Evolutionary conservation across 1,140 invertebrate species (phyloP), one percentile per base, ranked within the genome.

Genomic region (Intoshia linei): DNA sequence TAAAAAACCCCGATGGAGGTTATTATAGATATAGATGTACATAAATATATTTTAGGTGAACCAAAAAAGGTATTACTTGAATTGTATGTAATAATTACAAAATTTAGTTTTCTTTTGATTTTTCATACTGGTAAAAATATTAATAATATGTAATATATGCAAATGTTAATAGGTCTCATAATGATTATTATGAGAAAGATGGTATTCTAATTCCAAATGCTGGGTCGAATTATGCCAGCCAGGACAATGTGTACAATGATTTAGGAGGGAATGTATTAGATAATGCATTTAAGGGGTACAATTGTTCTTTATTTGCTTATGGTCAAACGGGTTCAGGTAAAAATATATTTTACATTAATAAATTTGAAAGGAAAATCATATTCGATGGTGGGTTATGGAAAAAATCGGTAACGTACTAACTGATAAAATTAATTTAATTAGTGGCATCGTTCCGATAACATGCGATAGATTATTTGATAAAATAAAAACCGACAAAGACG

Each of bases 221-320:
- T 15, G 3, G 40, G n/a, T 48, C 48, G 4, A 48, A 42, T 3
- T 59, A 57, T 43, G 50, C 56, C 17, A 50, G 48, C 45, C 54
- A 68, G 52, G 50, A 55, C 41, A 45, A 43, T 34, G 62, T 69
- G 6, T 70, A 66, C 48, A 43, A 62, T 19, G 63, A 69, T 43
- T 49, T 70, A 4, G 68, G 68, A 0, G 47, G 57, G 40, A 62
- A 59, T 15, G 59, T 69, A 6, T 42, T 69, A 7, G 51, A 64
- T 30, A 68, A 70, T 52, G 66, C 67, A 5, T 66, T 65, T 60
- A 57, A 65, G 45, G 67, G 66, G 4, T 67, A 65, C 45, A 68
- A 68, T 47, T 57, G 63, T 29, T 61, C 63, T 4, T 45, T 68
- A 7, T 65, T 68, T 47, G 63, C 65, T 10, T 66, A 67, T 40